These are phyloP conservation scores for Eupithecia inturbata DNA, from an alignment of 2,888 invertebrate species.

Conservation along the genomic window DNA sequence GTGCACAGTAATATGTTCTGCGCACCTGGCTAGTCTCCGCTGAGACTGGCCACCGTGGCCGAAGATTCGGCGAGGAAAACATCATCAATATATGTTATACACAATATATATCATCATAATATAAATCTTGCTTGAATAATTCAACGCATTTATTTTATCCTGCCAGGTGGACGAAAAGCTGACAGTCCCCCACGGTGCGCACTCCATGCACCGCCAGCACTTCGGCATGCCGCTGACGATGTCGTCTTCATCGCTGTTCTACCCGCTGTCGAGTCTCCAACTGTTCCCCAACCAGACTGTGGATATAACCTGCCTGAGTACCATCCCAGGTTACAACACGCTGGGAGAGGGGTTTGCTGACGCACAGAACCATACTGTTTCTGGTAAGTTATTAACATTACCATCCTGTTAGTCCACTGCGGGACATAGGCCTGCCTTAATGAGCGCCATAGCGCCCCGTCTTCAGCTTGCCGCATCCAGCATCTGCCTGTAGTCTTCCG, in stretches of 20 bases:
- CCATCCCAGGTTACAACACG: constrained; percentile 90
- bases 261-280: constrained; percentile 88
- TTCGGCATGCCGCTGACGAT: constrained; percentile 72
- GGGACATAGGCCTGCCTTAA: no score
- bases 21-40: no score
- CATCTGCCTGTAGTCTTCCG: no score
- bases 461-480: no score
- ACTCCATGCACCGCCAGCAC: constrained; percentile 65
- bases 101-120: no score
- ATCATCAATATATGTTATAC: no score
- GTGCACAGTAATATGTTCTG: no score
- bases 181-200: constrained; percentile 73
- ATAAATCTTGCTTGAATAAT: neutral
- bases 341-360: constrained; percentile 89
- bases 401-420: no score
- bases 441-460: no score
- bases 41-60: no score
- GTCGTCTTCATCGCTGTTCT: constrained; percentile 83
- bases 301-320: constrained; percentile 89
- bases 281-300: constrained; percentile 88
- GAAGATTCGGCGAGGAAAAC: no score
- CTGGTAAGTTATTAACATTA: constrained; percentile 84
- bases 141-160: neutral
- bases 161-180: constrained; percentile 74
- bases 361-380: constrained; percentile 87